phyloP scores from a whole-genome alignment of 2,797 vertebrate genomes.

The Manis pentadactyla region DNA sequence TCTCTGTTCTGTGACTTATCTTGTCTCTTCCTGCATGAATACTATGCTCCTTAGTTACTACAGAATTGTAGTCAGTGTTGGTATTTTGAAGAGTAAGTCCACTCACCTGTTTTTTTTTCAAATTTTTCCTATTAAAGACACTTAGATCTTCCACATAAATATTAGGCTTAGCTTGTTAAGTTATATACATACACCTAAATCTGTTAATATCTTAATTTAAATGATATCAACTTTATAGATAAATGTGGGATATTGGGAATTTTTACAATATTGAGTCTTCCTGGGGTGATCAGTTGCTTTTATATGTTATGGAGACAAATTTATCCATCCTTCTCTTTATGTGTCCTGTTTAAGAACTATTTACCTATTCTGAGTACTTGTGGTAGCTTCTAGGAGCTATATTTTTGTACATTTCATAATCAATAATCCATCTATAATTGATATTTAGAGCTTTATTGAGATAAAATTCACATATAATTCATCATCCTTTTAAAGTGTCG shows the following conservation, averaged over 20 bases:
- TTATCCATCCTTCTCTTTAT: neutral
- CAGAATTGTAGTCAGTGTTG: neutral
- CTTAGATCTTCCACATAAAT: neutral
- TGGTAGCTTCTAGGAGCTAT: neutral
- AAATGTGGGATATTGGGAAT: neutral
- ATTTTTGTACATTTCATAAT: neutral
- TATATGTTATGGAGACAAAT: neutral
- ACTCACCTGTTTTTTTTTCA: neutral
- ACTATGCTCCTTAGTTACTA: neutral
- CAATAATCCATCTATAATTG: neutral
- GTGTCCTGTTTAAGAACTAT: neutral
- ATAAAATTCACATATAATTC: neutral
- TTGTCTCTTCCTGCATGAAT: neutral
- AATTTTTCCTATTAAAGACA: neutral
- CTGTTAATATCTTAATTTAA: neutral
- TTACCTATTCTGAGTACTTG: neutral
- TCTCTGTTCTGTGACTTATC: neutral
- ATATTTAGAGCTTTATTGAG: neutral
- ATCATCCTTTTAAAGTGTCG: neutral
- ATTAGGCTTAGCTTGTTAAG: neutral
- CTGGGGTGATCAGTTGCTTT: neutral
- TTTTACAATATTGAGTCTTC: neutral
- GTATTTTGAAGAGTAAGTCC: neutral
- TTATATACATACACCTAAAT: neutral
- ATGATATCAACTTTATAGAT: neutral